Base-by-base conservation (phyloP, 2,797 vertebrate species). In the Danio jaintianensis region DNA sequence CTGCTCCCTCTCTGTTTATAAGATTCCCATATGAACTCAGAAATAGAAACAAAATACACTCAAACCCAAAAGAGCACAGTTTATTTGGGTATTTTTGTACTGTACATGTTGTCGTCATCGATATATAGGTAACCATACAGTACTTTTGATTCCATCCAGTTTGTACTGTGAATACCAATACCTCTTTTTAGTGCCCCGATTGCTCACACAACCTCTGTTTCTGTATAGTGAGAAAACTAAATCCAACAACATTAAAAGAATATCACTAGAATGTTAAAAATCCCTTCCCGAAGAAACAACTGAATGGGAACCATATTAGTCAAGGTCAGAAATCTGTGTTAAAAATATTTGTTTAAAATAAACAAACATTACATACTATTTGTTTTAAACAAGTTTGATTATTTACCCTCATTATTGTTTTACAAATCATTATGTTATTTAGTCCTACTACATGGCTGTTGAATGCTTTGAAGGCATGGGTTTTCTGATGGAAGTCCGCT, bases 101-200 rank as follows among this genome's bases (percentile, higher is more conserved):
- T 29, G 79, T 89, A 86, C 89, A 87, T 89, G 64, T 82, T 70
- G 9, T 86, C 55, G 78, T 89, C 89, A 82, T 88, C n/a, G 16
- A 68, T 20, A 42, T 7, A n/a, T 62, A 2, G 59, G 36, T 40
- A 40, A 62, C 7, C 1, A 40, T 66, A 18, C 40, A 22, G 18
- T 66, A 8, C 2, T 6, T 47, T 87, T 90, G 86, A 83, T 12
- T 48, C 13, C 16, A 64, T 83, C 81, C 79, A 76, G 81, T 78
- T 71, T 68, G 45, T 52, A 61, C 67, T 63, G 52, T 50, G 45
- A 52, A 15, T 47, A 36, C 29, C 20, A 15, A 22, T 5, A 68
- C 1, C 13, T 48, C 13, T 56, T 56, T 12, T 58, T 58, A 22
- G 22, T 29, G 63, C n/a, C 42, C 6, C 22, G 4, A 67, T 11